phyloP scores from a whole-genome alignment of 2,797 vertebrate genomes.

The Allobates femoralis region DNA sequence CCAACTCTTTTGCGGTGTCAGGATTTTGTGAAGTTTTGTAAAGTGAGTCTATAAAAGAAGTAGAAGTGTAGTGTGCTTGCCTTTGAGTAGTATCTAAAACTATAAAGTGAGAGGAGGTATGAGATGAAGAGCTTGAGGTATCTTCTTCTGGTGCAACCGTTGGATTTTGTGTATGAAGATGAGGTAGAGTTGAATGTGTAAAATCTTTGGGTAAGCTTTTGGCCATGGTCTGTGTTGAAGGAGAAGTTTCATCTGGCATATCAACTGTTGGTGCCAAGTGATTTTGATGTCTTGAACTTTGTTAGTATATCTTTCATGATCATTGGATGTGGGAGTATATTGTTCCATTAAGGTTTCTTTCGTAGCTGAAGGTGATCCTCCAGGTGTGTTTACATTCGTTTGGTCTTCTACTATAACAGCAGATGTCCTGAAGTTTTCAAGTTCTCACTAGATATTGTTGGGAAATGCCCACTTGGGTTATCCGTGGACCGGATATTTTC shows the following conservation, averaged over 20 bases:
- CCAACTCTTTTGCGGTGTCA: not conserved
- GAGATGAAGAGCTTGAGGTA: not conserved
- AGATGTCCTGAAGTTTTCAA: not conserved
- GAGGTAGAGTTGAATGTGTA: not conserved
- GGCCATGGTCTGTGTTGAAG: not conserved
- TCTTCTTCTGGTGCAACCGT: not conserved
- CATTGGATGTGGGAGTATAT: not conserved
- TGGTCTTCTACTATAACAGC: not conserved
- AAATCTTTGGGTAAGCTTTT: not conserved
- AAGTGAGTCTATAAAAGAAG: not conserved
- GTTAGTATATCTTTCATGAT: not conserved
- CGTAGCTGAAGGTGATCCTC: not conserved
- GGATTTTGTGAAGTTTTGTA: not conserved
- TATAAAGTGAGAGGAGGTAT: not conserved
- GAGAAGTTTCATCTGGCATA: not conserved
- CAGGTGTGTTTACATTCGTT: not conserved
- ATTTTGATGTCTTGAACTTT: not conserved
- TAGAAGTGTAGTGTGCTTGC: not conserved
- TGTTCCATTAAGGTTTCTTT: not conserved
- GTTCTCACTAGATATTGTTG: slow-evolving; percentile 3
- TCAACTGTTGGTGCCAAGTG: not conserved
- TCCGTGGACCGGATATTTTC: slow-evolving; percentile 6
- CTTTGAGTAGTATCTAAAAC: not conserved
- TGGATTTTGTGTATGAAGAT: not conserved
- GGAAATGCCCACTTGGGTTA: not conserved